Evolutionary conservation across 2,888 invertebrate species (phyloP).

Genomic region (Cryptosula pallasiana): DNA sequence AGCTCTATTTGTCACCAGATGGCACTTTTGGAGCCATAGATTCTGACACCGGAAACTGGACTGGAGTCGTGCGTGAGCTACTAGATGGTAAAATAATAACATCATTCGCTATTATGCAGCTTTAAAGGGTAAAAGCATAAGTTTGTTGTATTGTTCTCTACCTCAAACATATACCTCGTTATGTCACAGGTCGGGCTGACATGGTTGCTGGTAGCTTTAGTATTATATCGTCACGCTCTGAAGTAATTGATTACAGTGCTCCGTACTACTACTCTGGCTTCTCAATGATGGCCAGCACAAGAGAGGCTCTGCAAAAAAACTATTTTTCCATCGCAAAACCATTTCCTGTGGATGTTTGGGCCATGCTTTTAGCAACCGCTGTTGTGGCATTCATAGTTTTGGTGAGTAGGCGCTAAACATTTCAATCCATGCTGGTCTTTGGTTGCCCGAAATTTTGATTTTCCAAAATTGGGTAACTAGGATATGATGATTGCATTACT

Average conservation of each 20-base stretch:
- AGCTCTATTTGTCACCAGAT: constrained; percentile 1
- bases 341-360: not conserved
- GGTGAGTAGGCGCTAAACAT: constrained; percentile 1
- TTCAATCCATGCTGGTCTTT: too few relatives aligned
- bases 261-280: constrained; percentile 17
- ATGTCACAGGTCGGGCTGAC: constrained; percentile 3
- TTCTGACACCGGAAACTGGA: not conserved
- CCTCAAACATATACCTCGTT: not conserved
- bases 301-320: not conserved
- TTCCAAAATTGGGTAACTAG: too few relatives aligned
- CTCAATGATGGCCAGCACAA: not conserved
- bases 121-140: too few relatives aligned
- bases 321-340: not conserved
- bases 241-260: constrained; percentile 16
- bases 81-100: constrained; percentile 1
- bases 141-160: not conserved
- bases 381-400: not conserved
- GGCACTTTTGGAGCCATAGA: not conserved
- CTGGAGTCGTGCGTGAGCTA: constrained; percentile 1
- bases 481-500: too few relatives aligned
- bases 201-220: constrained; percentile 22
- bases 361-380: not conserved
- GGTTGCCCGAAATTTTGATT: not conserved
- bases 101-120: too few relatives aligned
- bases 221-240: not conserved